Evolutionary conservation across 2,113 vertebrate genomes (phyloP).

Genomic region (Varanus komodoensis): DNA sequence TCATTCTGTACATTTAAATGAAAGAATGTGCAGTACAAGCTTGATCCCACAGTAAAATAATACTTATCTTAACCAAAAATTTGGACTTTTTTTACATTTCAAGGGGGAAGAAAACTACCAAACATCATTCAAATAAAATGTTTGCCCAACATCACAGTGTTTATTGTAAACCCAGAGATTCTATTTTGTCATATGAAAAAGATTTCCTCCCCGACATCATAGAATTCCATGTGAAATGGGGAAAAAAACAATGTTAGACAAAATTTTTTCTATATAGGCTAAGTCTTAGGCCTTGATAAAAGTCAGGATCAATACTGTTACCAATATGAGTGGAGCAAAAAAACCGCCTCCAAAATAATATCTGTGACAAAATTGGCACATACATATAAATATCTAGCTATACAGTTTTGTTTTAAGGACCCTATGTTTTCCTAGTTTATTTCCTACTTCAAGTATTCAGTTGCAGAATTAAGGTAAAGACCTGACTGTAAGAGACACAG

Average conservation of each 20-base stretch:
- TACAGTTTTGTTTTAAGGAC: constrained; percentile 73
- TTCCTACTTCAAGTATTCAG: constrained; percentile 86
- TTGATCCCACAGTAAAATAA: constrained; percentile 78
- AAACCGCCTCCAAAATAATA: constrained; percentile 74
- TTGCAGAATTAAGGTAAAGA: constrained; percentile 79
- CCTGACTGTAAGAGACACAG: constrained; percentile 76
- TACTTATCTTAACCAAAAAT: constrained; percentile 74
- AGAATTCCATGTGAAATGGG: constrained; percentile 68
- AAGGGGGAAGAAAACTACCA: constrained; percentile 57
- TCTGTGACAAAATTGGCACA: constrained; percentile 85
- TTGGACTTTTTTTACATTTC: constrained; percentile 61
- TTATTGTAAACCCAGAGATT: constrained; percentile 84
- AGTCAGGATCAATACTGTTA: constrained; percentile 69
- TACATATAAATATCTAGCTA: constrained; percentile 79
- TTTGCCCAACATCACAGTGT: constrained; percentile 84
- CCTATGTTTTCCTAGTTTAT: constrained; percentile 73
- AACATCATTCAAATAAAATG: constrained; percentile 74
- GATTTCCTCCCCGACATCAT: constrained; percentile 60
- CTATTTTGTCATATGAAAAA: constrained; percentile 76
- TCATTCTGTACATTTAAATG: constrained; percentile 79
- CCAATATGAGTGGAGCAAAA: constrained; percentile 71
- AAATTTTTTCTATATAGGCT: constrained; percentile 62
- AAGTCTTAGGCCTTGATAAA: constrained; percentile 64
- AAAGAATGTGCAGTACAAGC: constrained; percentile 80
- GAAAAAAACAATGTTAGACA: constrained; percentile 52